Evolutionary conservation across 2,888 invertebrate genomes (phyloP).

Genomic region (Chloroclystis v-ata): DNA sequence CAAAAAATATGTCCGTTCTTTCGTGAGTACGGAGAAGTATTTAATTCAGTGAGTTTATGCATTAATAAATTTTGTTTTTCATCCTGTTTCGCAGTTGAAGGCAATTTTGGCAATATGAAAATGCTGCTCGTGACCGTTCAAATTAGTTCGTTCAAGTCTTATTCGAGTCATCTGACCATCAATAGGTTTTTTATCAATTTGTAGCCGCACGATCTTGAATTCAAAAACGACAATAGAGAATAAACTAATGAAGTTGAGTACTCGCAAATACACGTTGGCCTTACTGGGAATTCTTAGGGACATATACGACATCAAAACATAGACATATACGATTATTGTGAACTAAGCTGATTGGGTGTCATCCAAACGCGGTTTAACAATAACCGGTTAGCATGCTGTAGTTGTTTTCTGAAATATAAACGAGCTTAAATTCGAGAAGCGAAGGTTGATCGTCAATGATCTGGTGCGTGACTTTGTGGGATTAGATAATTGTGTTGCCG

Average conservation of each 20-base stretch:
- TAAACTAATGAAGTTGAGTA: conserved; percentile 28
- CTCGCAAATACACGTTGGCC: conserved; percentile 43
- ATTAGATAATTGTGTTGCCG: conserved; percentile 28
- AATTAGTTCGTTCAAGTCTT: conserved; percentile 29
- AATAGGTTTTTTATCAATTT: conserved; percentile 36
- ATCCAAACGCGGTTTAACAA: conserved; percentile 35
- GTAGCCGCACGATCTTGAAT: conserved; percentile 31
- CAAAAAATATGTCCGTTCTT: neutral
- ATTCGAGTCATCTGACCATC: conserved; percentile 26
- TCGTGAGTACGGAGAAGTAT: neutral
- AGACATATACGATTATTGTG: conserved; percentile 46
- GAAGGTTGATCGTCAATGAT: neutral
- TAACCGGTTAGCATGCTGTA: conserved; percentile 28
- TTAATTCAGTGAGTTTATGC: conserved; percentile 10
- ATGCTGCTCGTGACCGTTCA: conserved; percentile 27
- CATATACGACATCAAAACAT: conserved; percentile 46
- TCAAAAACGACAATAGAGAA: conserved; percentile 28
- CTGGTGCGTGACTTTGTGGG: conserved; percentile 14
- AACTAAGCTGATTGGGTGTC: conserved; percentile 50
- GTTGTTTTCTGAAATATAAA: conserved; percentile 13
- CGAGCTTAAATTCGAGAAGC: neutral
- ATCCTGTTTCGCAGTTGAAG: neutral
- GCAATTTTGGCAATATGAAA: neutral
- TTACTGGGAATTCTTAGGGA: conserved; percentile 40
- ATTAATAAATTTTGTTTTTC: conserved; percentile 11